Base-by-base conservation (phyloP, 92 coral and sea anemone species). In the Zoanthus gigantus region DNA sequence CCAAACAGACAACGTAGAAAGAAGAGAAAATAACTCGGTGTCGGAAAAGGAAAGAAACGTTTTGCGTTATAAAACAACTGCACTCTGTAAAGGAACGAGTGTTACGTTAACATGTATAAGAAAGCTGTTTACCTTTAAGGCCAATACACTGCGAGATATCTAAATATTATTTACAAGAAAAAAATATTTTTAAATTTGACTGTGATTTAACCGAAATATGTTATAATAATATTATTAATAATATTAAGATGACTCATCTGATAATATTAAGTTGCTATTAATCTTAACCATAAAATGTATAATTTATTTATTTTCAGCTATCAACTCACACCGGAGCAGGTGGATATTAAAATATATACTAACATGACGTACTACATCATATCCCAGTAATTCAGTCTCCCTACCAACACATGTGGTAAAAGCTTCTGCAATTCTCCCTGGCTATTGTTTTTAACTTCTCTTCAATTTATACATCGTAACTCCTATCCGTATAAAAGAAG, bases 241-340 rank as follows among this genome's bases (percentile, higher is more conserved):
- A 69, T 2, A 69, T 10, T 69, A 30, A 10, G 16, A 45, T 13
- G 23, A 17, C 16, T 61, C 13, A 61, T 80, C 30, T 65, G 5
- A 47, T 67, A 63, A 46, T 65, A 18, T 66, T 7, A 46, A 81
- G 56, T n/a, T 14, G 71, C 45, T 47, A 9, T 68, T 18, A 81
- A 81, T 23, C 85, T 15, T 47, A 81, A 81, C 85, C n/a, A 45
- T 81, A 81, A 81, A 81, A 67, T 54, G 46, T 13, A 77, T 63
- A 66, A 31, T 77, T 31, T 77, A 13, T 45, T 44, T 81, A 63
- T 63, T 18, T 66, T 30, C 66, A 53, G 50, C 46, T 45, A 48
- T 81, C 31, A 48, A 81, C 15, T 81, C 47, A 23, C 66, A 67
- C 6, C 16, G 58, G 31, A 66, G 23, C 10, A 50, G 44, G 56